Percentiles rank a stretch among this genome's conserved stretches.
These are phyloP conservation scores for Aricia artaxerxes DNA, from an alignment of 2,888 invertebrate species.

Conservation along the genomic window DNA sequence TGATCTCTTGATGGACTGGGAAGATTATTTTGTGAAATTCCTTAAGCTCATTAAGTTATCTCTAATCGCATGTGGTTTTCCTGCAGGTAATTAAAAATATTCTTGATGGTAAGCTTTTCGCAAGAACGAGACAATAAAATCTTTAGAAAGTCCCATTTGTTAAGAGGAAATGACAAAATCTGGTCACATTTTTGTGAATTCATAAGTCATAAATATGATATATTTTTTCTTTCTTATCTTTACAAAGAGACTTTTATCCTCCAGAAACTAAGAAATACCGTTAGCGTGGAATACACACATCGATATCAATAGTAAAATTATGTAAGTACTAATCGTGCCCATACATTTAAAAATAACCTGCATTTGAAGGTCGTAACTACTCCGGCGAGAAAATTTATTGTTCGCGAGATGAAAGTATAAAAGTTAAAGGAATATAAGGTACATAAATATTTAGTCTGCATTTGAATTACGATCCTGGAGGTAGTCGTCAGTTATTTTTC, in stretches of 20 bases:
- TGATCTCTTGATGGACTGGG: slow-evolving; percentile 21
- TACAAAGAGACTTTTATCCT: neutral
- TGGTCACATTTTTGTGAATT: neutral
- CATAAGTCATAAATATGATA: neutral
- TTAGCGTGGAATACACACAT: neutral
- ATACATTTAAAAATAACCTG: slow-evolving; percentile 41
- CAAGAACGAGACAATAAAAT: neutral
- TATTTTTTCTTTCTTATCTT: neutral
- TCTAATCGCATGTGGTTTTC: neutral
- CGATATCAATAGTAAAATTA: slow-evolving; percentile 31
- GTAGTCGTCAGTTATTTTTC: slow-evolving; percentile 61
- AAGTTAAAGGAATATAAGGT: slow-evolving; percentile 50
- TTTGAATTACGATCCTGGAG: slow-evolving; percentile 57
- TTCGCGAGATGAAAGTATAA: slow-evolving; percentile 52
- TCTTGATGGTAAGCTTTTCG: neutral
- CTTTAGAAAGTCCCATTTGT: slow-evolving; percentile 5
- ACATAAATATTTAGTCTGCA: slow-evolving; percentile 63
- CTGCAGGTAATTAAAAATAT: slow-evolving; percentile 10
- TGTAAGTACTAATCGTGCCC: slow-evolving; percentile 37
- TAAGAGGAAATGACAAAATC: neutral
- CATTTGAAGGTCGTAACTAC: slow-evolving; percentile 40
- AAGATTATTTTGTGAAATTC: slow-evolving; percentile 15
- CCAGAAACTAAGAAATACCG: neutral
- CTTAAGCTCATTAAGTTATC: slow-evolving; percentile 14
- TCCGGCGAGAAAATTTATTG: slow-evolving; percentile 42